Evolutionary conservation across 2,113 vertebrate species (phyloP).

Genomic region (Vulpes lagopus): DNA sequence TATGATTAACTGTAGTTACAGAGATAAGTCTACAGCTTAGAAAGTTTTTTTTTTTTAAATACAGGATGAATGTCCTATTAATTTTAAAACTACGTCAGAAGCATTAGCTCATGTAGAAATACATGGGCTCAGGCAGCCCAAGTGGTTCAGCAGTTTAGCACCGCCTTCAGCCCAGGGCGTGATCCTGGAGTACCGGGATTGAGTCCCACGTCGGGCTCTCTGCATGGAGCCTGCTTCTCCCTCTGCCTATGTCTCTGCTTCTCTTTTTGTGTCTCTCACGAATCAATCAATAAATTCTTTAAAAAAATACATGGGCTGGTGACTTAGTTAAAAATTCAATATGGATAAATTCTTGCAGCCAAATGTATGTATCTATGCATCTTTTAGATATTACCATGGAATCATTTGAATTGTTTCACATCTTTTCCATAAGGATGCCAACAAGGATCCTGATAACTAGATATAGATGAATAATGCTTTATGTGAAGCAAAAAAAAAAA

Average conservation of each 20-base stretch:
- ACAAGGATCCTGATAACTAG: neutral
- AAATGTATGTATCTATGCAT: neutral
- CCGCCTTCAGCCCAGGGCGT: no score
- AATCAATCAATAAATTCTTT: no score
- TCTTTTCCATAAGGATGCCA: neutral
- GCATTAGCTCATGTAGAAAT: neutral
- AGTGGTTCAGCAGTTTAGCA: no score
- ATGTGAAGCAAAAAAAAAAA: neutral
- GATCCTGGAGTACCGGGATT: no score
- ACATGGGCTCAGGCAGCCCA: neutral
- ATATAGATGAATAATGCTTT: conserved; percentile 2
- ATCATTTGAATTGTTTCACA: conserved; percentile 12
- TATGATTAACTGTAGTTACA: conserved; percentile 39
- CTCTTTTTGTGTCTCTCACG: no score
- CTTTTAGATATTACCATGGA: neutral
- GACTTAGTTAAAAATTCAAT: conserved; percentile 26
- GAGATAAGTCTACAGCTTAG: neutral
- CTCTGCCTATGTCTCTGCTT: no score
- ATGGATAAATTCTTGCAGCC: neutral
- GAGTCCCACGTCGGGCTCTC: no score
- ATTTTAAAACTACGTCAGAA: conserved; percentile 4
- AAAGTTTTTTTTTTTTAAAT: neutral
- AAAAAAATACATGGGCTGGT: neutral
- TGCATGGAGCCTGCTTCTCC: no score
- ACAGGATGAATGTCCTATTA: neutral